Evolutionary conservation across 2,888 invertebrate species (phyloP), one percentile per base, ranked within the genome.

Genomic region (Microctonus brassicae): DNA sequence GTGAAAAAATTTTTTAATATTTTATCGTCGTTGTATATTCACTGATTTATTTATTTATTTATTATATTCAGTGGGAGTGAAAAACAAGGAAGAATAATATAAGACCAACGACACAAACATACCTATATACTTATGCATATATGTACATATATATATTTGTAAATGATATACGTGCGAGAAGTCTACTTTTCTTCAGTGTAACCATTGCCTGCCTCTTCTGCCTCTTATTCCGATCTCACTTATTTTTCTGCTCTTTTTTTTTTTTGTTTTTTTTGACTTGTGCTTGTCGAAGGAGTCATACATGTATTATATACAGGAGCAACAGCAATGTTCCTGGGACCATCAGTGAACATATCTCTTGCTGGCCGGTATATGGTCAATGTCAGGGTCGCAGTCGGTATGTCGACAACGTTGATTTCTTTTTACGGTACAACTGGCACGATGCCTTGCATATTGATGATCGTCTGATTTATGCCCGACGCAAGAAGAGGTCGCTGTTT

Each of bases 381-480:
- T 77, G 77, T 77, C 77, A 77, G 77, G 77, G 77, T 77, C 77
- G 77, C 64, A 74, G 76, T 70, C 73, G 76, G 76, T 74, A 74
- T 77, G 74, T 77, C 77, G 77, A 77, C 77, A 70, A 70, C 77
- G 74, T 76, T 75, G 73, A 74, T 75, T 77, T 77, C 74, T 77
- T 77, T 76, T 77, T 77, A 74, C 75, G 62, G 70, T 75, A 73
- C 75, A 74, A 77, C 76, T 74, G 75, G 77, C 77, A 75, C 75
- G 76, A 73, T 73, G 76, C 73, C 73, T 76, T 77, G 77, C 77
- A 77, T 77, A 76, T 77, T 77, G 77, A 77, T 77, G 77, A 76
- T 77, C 72, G 71, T 69, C 75, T 77, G 77, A 77, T 77, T 77
- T 77, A 77, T 77, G 75, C 72, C 70, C 73, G 72, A 73, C 75